Conservation (phyloP, 2,797 vertebrate species). For the Paedocypris micromegethes region DNA sequence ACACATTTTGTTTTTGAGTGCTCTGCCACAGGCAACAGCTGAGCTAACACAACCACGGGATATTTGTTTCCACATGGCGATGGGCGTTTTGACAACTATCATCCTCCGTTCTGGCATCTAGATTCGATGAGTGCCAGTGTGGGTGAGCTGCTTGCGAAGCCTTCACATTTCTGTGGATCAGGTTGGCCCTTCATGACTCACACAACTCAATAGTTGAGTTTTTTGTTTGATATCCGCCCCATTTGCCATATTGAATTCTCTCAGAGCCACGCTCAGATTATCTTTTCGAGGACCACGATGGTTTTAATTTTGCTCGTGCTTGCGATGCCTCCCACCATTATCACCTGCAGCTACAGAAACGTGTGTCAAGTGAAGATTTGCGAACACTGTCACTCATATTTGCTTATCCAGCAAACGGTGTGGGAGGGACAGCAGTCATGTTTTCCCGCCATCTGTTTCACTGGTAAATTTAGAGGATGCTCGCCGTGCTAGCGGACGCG, state of each 20-base stretch:
- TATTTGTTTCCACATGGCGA: neutral
- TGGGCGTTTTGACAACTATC: slow-evolving; percentile 7
- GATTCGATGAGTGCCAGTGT: neutral
- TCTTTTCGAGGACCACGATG: neutral
- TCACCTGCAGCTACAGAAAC: neutral
- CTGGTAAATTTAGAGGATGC: slow-evolving; percentile 66
- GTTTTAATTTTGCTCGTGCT: slow-evolving; percentile 12
- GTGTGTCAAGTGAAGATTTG: slow-evolving; percentile 20
- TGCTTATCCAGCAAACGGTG: slow-evolving; percentile 28
- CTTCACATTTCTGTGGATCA: neutral
- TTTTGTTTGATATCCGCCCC: too few species aligned
- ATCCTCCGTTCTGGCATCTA: neutral
- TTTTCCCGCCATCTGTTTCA: slow-evolving; percentile 74
- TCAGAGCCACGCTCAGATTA: slow-evolving; percentile 4
- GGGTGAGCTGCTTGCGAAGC: neutral
- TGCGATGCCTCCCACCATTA: slow-evolving; percentile 3
- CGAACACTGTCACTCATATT: slow-evolving; percentile 15
- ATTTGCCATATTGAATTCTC: neutral
- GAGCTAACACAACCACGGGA: neutral
- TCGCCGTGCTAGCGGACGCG: slow-evolving; percentile 56
- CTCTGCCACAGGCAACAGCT: too few species aligned
- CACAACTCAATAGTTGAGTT: too few species aligned
- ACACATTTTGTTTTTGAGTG: too few species aligned
- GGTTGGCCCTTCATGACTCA: neutral
- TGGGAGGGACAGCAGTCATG: slow-evolving; percentile 61